These are phyloP conservation scores for Drosophila melanogaster DNA, from an alignment of 1,140 invertebrate species.

Conservation along the genomic window DNA sequence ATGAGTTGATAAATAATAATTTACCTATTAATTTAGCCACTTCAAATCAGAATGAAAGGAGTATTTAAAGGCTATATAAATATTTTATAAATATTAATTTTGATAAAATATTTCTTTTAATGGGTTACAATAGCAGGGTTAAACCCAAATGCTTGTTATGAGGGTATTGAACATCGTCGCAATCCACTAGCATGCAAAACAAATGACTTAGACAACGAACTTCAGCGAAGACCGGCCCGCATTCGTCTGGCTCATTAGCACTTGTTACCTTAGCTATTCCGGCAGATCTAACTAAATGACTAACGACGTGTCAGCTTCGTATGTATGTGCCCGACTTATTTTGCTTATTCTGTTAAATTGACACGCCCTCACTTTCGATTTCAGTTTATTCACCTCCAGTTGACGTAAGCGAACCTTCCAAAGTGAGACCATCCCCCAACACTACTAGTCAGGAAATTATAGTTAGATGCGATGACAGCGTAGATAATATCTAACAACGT, in stretches of 20 bases:
- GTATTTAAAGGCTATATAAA: neutral
- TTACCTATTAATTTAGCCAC: no score
- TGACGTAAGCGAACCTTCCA: conserved; percentile 53
- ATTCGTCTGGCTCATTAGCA: conserved; percentile 67
- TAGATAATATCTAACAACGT: neutral
- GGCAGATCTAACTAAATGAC: conserved; percentile 34
- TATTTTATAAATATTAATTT: no score
- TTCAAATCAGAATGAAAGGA: no score
- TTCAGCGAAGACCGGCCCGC: conserved; percentile 38
- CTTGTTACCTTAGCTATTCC: conserved; percentile 39
- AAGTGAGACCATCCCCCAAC: conserved; percentile 46
- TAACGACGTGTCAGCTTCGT: conserved; percentile 14
- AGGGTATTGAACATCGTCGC: conserved; percentile 14
- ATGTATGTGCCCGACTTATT: conserved; percentile 3
- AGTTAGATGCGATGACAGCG: conserved; percentile 29
- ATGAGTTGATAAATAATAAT: neutral
- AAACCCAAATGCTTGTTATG: neutral
- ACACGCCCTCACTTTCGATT: conserved; percentile 70
- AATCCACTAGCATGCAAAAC: conserved; percentile 26
- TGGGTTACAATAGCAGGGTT: no score
- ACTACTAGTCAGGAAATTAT: conserved; percentile 55
- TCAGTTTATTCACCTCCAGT: conserved; percentile 67
- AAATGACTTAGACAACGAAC: conserved; percentile 77
- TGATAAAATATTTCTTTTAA: no score
- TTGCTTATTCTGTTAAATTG: conserved; percentile 45